Conservation (phyloP, 2,113 vertebrate genomes). For the Ceyx cyanopectus region DNA sequence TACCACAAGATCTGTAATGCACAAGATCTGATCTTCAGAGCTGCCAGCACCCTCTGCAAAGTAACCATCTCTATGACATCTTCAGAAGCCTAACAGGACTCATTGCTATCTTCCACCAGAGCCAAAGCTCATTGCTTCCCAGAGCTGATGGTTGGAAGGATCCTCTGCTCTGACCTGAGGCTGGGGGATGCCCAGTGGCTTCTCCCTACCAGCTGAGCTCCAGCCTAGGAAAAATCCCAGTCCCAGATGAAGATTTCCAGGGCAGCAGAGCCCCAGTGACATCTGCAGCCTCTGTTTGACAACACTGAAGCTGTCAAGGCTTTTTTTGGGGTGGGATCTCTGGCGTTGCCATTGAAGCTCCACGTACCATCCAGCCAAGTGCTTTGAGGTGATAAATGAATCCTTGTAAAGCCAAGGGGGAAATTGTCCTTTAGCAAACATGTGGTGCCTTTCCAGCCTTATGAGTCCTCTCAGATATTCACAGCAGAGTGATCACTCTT, state of each 20-base stretch:
- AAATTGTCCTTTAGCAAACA: background rate
- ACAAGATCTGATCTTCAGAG: background rate
- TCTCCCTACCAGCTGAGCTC: background rate
- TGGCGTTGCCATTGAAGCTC: rapidly evolving
- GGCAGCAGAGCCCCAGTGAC: background rate
- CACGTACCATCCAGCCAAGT: background rate
- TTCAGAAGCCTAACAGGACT: background rate
- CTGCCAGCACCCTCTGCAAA: background rate
- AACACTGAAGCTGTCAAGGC: background rate
- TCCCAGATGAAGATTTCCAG: background rate
- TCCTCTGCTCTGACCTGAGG: background rate
- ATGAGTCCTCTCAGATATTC: background rate
- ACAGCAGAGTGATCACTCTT: rapidly evolving
- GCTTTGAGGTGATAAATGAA: background rate
- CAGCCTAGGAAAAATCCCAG: background rate
- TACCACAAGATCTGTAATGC: background rate
- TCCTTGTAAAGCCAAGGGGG: background rate
- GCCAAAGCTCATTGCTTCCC: rapidly evolving
- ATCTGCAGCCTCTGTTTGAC: background rate
- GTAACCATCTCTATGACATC: background rate
- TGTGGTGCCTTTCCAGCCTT: background rate
- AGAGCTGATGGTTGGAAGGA: background rate
- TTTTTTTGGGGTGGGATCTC: background rate
- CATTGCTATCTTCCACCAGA: rapidly evolving
- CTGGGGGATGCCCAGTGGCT: background rate